These are phyloP conservation scores for Drosophila ustulata DNA, from an alignment of 2,888 invertebrate species.

Conservation along the genomic window DNA sequence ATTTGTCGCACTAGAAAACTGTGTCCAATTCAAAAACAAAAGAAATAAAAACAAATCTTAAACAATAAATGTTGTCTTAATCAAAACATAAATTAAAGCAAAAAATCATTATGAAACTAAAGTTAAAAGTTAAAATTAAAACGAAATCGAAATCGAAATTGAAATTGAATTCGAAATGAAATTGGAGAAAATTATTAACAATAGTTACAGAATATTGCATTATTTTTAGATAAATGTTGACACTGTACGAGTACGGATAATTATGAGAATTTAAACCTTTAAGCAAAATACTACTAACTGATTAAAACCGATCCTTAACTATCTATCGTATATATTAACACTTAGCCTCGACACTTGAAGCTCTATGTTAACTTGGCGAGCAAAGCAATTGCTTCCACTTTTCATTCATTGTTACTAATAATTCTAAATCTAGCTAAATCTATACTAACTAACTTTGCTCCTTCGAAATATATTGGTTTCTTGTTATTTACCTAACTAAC, in stretches of 20 bases:
- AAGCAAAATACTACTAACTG: slow-evolving; percentile 14
- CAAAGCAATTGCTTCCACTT: slow-evolving; percentile 18
- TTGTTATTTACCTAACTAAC: slow-evolving; percentile 31
- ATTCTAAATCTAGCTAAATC: slow-evolving; percentile 17
- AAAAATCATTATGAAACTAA: slow-evolving; percentile 10
- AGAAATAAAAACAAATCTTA: slow-evolving; percentile 27
- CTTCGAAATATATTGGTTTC: slow-evolving; percentile 66
- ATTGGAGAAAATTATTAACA: slow-evolving; percentile 7
- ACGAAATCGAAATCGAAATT: background rate
- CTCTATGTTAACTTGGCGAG: slow-evolving; percentile 19
- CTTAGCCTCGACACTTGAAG: slow-evolving; percentile 29
- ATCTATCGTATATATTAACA: slow-evolving; percentile 17
- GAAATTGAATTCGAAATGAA: background rate
- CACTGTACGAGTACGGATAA: slow-evolving; percentile 31
- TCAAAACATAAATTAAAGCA: slow-evolving; percentile 6
- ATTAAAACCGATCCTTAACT: slow-evolving; percentile 29
- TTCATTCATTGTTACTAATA: slow-evolving; percentile 20
- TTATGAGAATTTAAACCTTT: slow-evolving; percentile 29
- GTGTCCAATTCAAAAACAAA: slow-evolving; percentile 54
- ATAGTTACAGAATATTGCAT: slow-evolving; percentile 47
- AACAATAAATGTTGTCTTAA: slow-evolving; percentile 47
- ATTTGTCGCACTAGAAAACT: slow-evolving; percentile 24
- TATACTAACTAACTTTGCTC: slow-evolving; percentile 33
- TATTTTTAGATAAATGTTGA: slow-evolving; percentile 76
- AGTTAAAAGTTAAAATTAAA: slow-evolving; percentile 1